A percentile compares a stretch with the other conserved stretches of the same genome.
These are phyloP conservation scores for Dromiciops gliroides DNA, from an alignment of 2,113 vertebrate species.

Conservation along the genomic window DNA sequence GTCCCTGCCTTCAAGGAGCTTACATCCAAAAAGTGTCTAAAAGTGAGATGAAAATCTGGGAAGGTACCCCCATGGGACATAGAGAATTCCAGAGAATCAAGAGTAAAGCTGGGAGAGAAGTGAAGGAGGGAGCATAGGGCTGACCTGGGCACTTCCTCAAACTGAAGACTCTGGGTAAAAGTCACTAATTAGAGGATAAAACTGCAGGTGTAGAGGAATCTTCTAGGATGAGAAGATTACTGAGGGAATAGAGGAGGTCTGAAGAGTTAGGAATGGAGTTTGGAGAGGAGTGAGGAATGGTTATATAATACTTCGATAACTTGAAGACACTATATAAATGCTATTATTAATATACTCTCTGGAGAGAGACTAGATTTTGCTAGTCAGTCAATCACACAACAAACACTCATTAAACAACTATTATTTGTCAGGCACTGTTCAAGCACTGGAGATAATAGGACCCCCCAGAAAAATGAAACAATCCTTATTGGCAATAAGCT, in stretches of 20 bases:
- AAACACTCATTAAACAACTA: background rate
- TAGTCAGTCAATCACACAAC: background rate
- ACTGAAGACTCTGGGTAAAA: background rate
- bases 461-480: background rate
- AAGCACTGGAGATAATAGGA: background rate
- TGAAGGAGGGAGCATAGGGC: background rate
- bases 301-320: background rate
- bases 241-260: background rate
- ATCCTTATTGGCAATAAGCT: background rate
- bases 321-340: background rate
- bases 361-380: background rate
- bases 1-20: background rate
- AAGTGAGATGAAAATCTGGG: background rate
- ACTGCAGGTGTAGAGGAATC: background rate
- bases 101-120: background rate
- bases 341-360: background rate
- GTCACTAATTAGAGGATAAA: background rate
- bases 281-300: background rate
- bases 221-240: background rate
- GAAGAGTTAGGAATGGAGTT: background rate
- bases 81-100: background rate
- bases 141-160: background rate
- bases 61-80: background rate
- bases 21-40: background rate
- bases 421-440: too few species aligned